Evolutionary conservation across 1,140 invertebrate genomes (phyloP), one percentile per base, ranked within the genome.

Genomic region (Drosophila parvula): DNA sequence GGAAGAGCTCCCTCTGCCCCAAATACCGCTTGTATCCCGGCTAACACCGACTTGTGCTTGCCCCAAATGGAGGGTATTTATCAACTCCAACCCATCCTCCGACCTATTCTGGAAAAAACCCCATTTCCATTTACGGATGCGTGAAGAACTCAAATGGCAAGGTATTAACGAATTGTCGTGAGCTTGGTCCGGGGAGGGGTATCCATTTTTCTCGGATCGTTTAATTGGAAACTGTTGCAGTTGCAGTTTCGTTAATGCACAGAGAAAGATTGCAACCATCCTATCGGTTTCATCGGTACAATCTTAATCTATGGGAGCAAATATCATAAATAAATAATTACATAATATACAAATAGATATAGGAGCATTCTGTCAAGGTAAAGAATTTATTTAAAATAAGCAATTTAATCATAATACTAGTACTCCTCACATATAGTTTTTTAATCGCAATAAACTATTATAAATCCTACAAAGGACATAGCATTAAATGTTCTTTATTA

Each of bases 81-180:
- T 88, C 84, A 88, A 89, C 27, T 75, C 59, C 77, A 32, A 44
- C 58, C 41, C 65, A 59, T 38, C 44, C 75, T 30, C 51, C 43
- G 34, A 58, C 18, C 60, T 40, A 50, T 59, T 18, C 30, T 18
- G 34, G 50, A 44, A 18, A 36, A 22, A 4, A 22, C 43, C 61
- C 61, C 63, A 45, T 57, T 74, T 58, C 55, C 51, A 79, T 80
- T 80, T 73, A 74, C 56, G 63, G 83, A 73, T 88, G 84, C 80
- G 80, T 89, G 84, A 89, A 84, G 77, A 88, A 89, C 84, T 89
- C 84, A 89, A 88, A 88, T 88, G 67, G 83, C 58, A 88, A 82
- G 76, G 84, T 88, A 88, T 86, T 86, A 86, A 88, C 79, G 79
- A 86, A 86, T 88, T 89, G 83, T 88, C 83, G 83, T 88, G 79